These are phyloP conservation scores for Eueremaeus valkanovi DNA, from an alignment of 2,888 invertebrate genomes.

Conservation along the genomic window DNA sequence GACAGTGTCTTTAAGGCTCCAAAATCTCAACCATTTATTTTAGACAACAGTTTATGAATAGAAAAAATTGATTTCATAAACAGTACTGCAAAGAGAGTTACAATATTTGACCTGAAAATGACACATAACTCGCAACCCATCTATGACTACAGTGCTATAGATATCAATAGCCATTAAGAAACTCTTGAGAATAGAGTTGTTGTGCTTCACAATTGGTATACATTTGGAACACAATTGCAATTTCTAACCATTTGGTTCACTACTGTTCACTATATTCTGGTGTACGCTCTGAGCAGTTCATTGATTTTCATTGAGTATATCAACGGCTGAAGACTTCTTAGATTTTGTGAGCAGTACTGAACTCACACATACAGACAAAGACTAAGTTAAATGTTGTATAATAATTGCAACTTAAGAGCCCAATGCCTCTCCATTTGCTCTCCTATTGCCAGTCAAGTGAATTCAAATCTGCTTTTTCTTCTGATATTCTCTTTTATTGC, in stretches of 20 bases:
- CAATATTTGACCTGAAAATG: conserved; percentile 34
- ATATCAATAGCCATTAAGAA: conserved; percentile 34
- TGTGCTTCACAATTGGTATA: background rate
- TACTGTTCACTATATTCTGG: background rate
- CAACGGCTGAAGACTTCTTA: background rate
- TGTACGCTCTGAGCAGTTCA: conserved; percentile 24
- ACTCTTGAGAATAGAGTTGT: background rate
- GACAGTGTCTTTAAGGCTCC: background rate
- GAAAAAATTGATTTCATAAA: conserved; percentile 10
- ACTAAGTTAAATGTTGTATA: conserved; percentile 34
- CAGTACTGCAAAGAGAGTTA: background rate
- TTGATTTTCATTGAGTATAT: conserved; percentile 33
- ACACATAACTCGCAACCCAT: conserved; percentile 19
- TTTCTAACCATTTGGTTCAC: background rate
- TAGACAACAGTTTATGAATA: background rate
- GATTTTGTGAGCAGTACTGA: background rate
- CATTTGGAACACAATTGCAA: conserved; percentile 1
- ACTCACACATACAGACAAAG: background rate
- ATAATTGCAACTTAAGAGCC: conserved; percentile 34
- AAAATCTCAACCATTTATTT: background rate
- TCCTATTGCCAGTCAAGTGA: conserved; percentile 22
- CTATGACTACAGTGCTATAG: background rate
- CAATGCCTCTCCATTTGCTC: conserved; percentile 21
- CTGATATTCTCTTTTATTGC: conserved; percentile 29
- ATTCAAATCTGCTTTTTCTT: conserved; percentile 19